Evolutionary conservation across 64 coral and sea anemone genomes (phyloP).

Genomic region (Acropora yongei): DNA sequence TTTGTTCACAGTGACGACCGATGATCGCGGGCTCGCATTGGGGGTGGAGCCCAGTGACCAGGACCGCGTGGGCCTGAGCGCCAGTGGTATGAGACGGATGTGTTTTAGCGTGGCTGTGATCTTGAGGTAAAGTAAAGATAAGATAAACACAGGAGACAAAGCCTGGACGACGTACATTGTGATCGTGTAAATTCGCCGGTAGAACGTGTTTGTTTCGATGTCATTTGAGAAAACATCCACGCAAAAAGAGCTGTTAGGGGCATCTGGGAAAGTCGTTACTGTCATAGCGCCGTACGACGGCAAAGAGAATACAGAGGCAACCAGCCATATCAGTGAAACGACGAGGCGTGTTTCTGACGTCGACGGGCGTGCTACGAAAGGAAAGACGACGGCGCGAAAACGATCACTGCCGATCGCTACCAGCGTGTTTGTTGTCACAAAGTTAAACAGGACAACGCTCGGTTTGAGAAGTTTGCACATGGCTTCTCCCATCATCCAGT

Average conservation of each 20-base stretch:
- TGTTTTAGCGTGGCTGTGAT: slow-evolving; percentile 65
- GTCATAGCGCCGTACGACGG: slow-evolving; percentile 70
- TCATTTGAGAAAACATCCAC: slow-evolving; percentile 57
- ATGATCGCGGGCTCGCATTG: slow-evolving; percentile 11
- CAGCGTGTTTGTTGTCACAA: slow-evolving; percentile 91
- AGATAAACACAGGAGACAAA: slow-evolving; percentile 65
- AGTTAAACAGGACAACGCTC: slow-evolving; percentile 75
- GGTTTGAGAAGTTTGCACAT: slow-evolving; percentile 93
- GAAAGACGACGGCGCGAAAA: slow-evolving; percentile 82
- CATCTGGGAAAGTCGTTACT: not conserved
- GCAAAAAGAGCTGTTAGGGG: slow-evolving; percentile 9
- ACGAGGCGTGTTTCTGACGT: slow-evolving; percentile 69
- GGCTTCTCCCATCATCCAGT: slow-evolving; percentile 73
- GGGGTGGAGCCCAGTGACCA: slow-evolving; percentile 10
- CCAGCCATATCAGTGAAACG: slow-evolving; percentile 67
- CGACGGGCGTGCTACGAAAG: slow-evolving; percentile 74
- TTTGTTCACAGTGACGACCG: not conserved
- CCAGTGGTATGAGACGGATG: slow-evolving; percentile 46
- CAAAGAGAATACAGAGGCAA: slow-evolving; percentile 67
- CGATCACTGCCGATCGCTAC: slow-evolving; percentile 89
- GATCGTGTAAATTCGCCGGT: slow-evolving; percentile 54
- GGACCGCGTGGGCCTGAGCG: slow-evolving; percentile 30
- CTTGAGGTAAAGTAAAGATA: slow-evolving; percentile 71
- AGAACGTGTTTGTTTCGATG: slow-evolving; percentile 11
- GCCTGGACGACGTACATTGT: slow-evolving; percentile 77